Base-by-base conservation (phyloP, 2,797 vertebrate species). In the Smutsia temminckii region DNA sequence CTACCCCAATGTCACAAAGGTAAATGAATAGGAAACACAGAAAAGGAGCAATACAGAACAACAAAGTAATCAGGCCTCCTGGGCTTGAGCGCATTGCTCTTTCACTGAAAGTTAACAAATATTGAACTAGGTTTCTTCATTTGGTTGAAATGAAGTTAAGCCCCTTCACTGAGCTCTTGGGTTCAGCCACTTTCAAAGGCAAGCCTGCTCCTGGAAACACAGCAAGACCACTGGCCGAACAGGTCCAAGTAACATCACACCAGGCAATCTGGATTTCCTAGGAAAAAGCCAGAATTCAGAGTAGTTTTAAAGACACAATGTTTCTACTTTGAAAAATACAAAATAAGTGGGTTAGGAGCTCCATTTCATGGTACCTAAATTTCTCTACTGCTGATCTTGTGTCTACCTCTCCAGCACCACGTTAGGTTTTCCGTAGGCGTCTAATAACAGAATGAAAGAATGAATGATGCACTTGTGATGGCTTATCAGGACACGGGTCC, bases 251-350 rank as follows among this genome's bases (percentile, higher is more conserved):
- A 66, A 42, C 34, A 11, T 2, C 81, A 17, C 10, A 6, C 42
- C 17, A 17, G 18, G 9, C 34, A 55, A 49, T 13, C 59, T 9
- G 7, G 13, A 69, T 17, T 72, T 91, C 84, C 92, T 51, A 42
- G 64, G 90, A 93, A 74, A 55, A 37, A 53, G 92, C 83, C 93
- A 86, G 93, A 53, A 20, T 29, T 85, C 85, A 53, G 79, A 42
- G 49, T 9, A 0, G 37, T 93, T 51, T 69, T 61, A 77, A 69
- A 83, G 61, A 71, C 64, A 3, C n/a, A 0, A 6, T 8, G 29
- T 32, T 85, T 27, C 46, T 23, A 59, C 89, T 87, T 42, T 11
- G 42, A 71, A 6, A 14, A 8, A 37, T 2, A 37, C 34, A 32
- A 53, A 57, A 11, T 49, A 13, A 53, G 55, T 55, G 61, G 27